phyloP scores from a whole-genome alignment of 2,113 vertebrate genomes.

The Erinaceus europaeus region DNA sequence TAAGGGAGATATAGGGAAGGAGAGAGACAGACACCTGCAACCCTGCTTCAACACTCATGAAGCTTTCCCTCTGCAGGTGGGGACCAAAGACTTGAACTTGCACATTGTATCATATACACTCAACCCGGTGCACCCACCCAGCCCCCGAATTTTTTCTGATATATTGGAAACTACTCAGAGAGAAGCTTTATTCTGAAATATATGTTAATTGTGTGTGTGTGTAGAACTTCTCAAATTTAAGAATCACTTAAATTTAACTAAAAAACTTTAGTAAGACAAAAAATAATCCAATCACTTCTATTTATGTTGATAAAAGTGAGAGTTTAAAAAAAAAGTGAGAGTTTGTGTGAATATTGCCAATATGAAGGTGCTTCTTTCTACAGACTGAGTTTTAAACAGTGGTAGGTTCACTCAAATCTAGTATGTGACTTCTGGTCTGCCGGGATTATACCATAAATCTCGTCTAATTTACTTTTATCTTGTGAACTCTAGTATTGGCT shows the following conservation, averaged over 20 bases:
- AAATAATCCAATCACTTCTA: background rate
- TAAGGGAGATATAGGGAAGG: no score
- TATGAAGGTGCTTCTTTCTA: background rate
- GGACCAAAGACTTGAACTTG: no score
- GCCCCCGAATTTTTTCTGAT: no score
- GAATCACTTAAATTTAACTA: no score
- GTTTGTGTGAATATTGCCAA: conserved; percentile 7
- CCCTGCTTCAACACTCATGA: no score
- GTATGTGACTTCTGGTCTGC: background rate
- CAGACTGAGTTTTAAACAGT: background rate
- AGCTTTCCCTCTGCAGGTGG: no score
- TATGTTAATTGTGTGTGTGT: no score
- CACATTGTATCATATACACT: no score
- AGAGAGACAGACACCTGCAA: no score
- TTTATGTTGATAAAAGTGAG: conserved; percentile 23
- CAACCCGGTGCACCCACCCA: no score
- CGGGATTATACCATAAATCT: background rate
- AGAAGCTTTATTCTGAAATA: background rate
- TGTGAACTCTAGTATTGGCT: background rate
- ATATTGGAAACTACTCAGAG: background rate
- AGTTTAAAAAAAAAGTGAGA: no score
- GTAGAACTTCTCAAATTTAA: background rate
- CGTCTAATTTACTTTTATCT: conserved; percentile 4
- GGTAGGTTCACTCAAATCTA: background rate
- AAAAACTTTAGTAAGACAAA: background rate